Percentiles rank a stretch among this genome's conserved stretches.
Evolutionary conservation across 1,140 invertebrate genomes (phyloP).

Genomic region (Eupeodes corollae): DNA sequence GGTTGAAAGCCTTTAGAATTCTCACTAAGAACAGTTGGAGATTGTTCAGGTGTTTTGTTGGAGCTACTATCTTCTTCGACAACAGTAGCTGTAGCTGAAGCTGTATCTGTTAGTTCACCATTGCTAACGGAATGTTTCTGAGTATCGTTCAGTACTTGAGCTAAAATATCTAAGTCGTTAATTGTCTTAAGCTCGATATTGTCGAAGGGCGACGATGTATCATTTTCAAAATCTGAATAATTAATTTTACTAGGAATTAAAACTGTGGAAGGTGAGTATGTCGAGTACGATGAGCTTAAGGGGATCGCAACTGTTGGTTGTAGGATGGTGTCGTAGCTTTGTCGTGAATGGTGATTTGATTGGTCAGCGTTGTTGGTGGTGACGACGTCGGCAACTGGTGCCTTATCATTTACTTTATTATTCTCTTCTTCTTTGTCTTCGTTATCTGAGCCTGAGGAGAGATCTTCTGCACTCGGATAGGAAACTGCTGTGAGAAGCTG

Average conservation of each 20-base stretch:
- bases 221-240: conserved; percentile 74
- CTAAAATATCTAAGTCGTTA: conserved; percentile 78
- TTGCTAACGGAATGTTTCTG: conserved; percentile 11
- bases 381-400: neutral
- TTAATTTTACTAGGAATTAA: conserved; percentile 40
- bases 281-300: conserved; percentile 11
- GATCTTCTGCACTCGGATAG: conserved; percentile 41
- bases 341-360: neutral
- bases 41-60: neutral
- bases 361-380: neutral
- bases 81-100: neutral
- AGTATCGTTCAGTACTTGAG: conserved; percentile 50
- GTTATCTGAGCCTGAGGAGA: conserved; percentile 19
- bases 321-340: conserved; percentile 3
- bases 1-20: too few species aligned
- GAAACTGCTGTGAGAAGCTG: conserved; percentile 45
- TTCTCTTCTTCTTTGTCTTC: conserved; percentile 14
- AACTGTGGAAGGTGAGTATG: conserved; percentile 8
- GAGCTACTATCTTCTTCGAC: neutral
- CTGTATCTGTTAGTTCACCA: neutral
- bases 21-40: too few species aligned
- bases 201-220: conserved; percentile 82
- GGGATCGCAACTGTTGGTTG: neutral
- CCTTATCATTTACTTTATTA: conserved; percentile 1
- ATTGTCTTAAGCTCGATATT: conserved; percentile 82